Conservation (phyloP, 2,888 invertebrate genomes). For the Rotaria macrura region DNA sequence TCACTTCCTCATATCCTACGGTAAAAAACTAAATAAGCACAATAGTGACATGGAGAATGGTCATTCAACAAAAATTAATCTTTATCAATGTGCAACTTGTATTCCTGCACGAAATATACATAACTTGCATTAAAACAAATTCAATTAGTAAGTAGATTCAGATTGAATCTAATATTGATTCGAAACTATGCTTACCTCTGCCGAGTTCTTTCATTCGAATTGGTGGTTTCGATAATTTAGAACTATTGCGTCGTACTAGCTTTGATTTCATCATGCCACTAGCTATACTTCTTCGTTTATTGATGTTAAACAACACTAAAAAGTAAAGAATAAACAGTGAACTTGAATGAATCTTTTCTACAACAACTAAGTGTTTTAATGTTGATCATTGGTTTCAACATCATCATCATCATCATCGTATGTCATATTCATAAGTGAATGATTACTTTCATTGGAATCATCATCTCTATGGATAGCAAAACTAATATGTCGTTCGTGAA, state of each 20-base stretch:
- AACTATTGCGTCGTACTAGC: not conserved
- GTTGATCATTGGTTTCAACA: not conserved
- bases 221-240: not conserved
- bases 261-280: not conserved
- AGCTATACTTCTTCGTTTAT: not conserved
- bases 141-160: too few relatives aligned
- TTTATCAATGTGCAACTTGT: too few relatives aligned
- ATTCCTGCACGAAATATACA: too few relatives aligned
- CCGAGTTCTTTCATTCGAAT: not conserved
- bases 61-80: too few relatives aligned
- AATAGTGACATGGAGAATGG: too few relatives aligned
- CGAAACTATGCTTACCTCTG: not conserved
- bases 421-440: not conserved
- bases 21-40: too few relatives aligned
- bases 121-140: too few relatives aligned
- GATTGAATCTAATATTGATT: too few relatives aligned
- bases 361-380: not conserved
- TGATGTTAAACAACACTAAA: not conserved
- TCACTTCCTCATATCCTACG: too few relatives aligned
- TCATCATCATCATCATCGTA: not conserved
- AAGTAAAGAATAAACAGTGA: not conserved
- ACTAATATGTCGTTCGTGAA: constrained; percentile 46
- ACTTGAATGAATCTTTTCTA: too few relatives aligned
- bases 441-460: not conserved
- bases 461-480: constrained; percentile 42